Evolutionary conservation across 1,140 invertebrate species (phyloP), one percentile per base, ranked within the genome.

Genomic region (Agrilus planipennis): DNA sequence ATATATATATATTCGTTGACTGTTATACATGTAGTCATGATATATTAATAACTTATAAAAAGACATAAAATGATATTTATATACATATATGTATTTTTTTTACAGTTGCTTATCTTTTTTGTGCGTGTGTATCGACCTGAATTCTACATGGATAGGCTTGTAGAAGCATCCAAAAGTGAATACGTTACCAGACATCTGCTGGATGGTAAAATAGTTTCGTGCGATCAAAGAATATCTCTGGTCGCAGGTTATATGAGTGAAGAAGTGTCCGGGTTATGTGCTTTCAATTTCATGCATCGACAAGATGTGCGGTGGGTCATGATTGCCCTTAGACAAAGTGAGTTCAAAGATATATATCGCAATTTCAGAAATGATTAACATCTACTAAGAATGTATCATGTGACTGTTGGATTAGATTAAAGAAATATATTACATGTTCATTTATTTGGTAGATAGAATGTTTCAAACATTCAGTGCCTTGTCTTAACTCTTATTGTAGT

Each of bases 291-390:
- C 53, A 89, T 91, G 76, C 84, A 88, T 60, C 73, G 76, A 37
- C 83, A 89, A 34, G 88, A 90, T 58, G 79, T 85, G 4, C 70
- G 76, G 45, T 89, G 81, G 77, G 79, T 85, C 7, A 76, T 88
- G 54, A 76, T 88, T 21, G 84, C 81, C 0, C 70, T 90, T 36
- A 68, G 80, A 57, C 80, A 88, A 64, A 90, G 86, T 90, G 67
- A 81, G 79, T 73, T 20, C 27, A 35, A 4, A 6, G 11, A 5
- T n/a, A n/a, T n/a, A n/a, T n/a, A n/a, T n/a, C n/a, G n/a, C n/a
- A n/a, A n/a, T n/a, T n/a, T n/a, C n/a, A n/a, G n/a, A n/a, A n/a
- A n/a, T n/a, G n/a, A n/a, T n/a, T n/a, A n/a, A n/a, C n/a, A n/a
- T n/a, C n/a, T n/a, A n/a, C n/a, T n/a, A n/a, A n/a, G n/a, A n/a